These are phyloP conservation scores for Venustoraphidia nigricollis DNA, from an alignment of 2,888 invertebrate genomes.

Conservation along the genomic window DNA sequence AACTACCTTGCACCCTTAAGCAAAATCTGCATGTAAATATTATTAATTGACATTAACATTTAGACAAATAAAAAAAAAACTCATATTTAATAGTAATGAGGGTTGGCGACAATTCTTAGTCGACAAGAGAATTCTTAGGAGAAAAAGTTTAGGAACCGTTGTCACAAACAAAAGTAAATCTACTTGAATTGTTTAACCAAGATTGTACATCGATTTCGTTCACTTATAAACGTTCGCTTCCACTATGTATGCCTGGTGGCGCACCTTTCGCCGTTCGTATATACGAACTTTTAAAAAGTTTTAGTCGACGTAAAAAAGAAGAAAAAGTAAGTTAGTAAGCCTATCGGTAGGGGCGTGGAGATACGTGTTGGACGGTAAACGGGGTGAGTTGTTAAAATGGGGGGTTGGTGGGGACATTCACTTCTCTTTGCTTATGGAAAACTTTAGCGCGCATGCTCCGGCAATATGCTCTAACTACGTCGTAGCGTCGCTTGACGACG, in stretches of 20 bases:
- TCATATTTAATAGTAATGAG: too few species aligned
- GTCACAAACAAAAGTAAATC: too few species aligned
- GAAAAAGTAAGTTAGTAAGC: constrained; percentile 26
- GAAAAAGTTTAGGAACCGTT: too few species aligned
- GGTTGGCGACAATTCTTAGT: too few species aligned
- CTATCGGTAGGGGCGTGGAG: constrained; percentile 25
- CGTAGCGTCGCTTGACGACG: constrained; percentile 1
- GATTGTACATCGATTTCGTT: background rate
- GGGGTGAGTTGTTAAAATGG: constrained; percentile 21
- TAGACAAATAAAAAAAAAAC: too few species aligned
- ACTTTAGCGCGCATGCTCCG: constrained; percentile 9
- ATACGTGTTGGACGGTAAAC: constrained; percentile 14
- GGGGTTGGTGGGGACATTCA: constrained; percentile 11
- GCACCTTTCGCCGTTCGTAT: background rate
- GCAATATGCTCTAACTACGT: constrained; percentile 8
- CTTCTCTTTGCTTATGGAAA: constrained; percentile 6
- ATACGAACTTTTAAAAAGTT: constrained; percentile 15
- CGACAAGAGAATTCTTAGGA: too few species aligned
- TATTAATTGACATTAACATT: too few species aligned
- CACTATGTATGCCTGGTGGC: background rate
- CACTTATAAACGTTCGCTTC: constrained; percentile 3
- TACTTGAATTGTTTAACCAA: too few species aligned
- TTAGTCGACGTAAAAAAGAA: constrained; percentile 16
- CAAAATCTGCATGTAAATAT: too few species aligned
- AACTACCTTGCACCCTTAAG: too few species aligned